Evolutionary conservation across 2,888 invertebrate species (phyloP).

Genomic region (Allophyes oxyacanthae): DNA sequence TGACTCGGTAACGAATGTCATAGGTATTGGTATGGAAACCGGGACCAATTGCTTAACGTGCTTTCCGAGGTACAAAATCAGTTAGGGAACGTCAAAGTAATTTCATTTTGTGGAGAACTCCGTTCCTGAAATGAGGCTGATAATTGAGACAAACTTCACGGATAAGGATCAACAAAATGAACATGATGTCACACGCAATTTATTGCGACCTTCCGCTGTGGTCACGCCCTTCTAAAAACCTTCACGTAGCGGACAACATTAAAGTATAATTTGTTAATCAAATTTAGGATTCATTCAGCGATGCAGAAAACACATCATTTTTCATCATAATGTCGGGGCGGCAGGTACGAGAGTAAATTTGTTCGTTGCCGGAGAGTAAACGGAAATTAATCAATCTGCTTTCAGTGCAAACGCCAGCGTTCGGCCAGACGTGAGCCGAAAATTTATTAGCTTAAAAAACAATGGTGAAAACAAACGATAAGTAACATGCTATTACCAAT

Average conservation of each 20-base stretch:
- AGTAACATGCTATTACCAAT: conserved; percentile 29
- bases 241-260: conserved; percentile 44
- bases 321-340: conserved; percentile 51
- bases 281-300: conserved; percentile 41
- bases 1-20: no score
- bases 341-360: conserved; percentile 58
- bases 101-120: conserved; percentile 14
- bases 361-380: conserved; percentile 62
- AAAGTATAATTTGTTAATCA: conserved; percentile 45
- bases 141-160: conserved; percentile 22
- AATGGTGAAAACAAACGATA: conserved; percentile 36
- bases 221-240: conserved; percentile 54
- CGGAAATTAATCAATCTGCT: conserved; percentile 78
- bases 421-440: conserved; percentile 49
- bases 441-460: conserved; percentile 48
- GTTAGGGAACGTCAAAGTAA: conserved; percentile 26
- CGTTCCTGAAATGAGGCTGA: conserved; percentile 10
- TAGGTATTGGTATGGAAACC: no score
- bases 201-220: conserved; percentile 46
- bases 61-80: no score
- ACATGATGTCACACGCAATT: conserved; percentile 50
- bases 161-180: conserved; percentile 44
- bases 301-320: conserved; percentile 50
- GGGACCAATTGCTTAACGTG: no score
- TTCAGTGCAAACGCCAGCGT: conserved; percentile 60